Base-by-base conservation (phyloP, 2,888 invertebrate genomes). In the Lapara coniferarum region DNA sequence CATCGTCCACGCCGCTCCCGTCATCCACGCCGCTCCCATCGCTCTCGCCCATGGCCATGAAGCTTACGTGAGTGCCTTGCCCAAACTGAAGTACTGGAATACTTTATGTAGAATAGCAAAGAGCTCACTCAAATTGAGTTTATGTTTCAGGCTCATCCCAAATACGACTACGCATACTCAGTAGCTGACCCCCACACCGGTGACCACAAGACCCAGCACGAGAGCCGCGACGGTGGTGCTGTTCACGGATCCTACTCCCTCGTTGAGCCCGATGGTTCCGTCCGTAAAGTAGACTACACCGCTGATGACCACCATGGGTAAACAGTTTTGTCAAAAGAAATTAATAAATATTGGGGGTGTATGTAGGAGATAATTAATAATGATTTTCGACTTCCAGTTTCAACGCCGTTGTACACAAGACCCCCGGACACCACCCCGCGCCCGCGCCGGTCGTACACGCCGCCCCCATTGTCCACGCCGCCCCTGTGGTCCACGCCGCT, bases 181-280 rank as follows among this genome's bases (percentile, higher is more conserved):
- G 95, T 94, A 71, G 94, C 95, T 72, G 95, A 95, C 83, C 94
- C 93, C 10, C 95, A 95, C 84, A 95, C 95, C 77, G 95, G 95
- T 53, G 95, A 95, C 89, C 94, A 95, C 89, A 95, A 95, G 90
- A 89, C 92, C 82, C 95, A 95, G 83, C 91, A 94, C 77, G 95
- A 95, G 89, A 92, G 93, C 87, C 93, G 94, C 78, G 95, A 95
- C 84, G 96, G 96, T 72, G 95, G 95, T 77, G 94, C 94, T 75
- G 96, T 96, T 63, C 95, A 95, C 81, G 96, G 96, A 72, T 95
- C 95, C 86, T 96, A 96, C 91, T 95, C 95, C 66, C 91, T 95
- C 66, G 95, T 95, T 69, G 95, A 95, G 80, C 95, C 95, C 70
- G 95, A 95, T 79, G 95, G 95, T 83, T 95, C 95, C 81, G 90